Base-by-base conservation (phyloP, 1,140 invertebrate genomes). In the Polypedilum pembai region DNA sequence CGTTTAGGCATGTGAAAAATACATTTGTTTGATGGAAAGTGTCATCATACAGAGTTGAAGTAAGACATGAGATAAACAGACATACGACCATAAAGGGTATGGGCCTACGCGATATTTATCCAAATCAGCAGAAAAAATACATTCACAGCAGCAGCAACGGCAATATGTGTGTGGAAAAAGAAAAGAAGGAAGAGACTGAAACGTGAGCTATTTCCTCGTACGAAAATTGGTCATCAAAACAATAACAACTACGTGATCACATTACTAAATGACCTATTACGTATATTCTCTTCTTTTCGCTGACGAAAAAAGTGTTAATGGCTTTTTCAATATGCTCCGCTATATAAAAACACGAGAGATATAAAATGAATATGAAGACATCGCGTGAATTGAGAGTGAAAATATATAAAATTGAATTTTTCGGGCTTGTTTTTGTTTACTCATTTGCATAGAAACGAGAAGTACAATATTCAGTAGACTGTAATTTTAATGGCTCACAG, bases 211-310 rank as follows among this genome's bases (percentile, higher is more conserved):
- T 56, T 56, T 56, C 45, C 12, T 56, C 45, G 45, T 56, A 56
- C 45, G 45, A 56, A 56, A 56, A 56, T 56, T 56, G 45, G 45
- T 56, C 45, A 56, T 56, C 45, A 56, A 56, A 56, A 56, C 45
- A 56, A 56, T 56, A 56, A 56, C 45, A 56, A 56, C 45, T 56
- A 56, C 45, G 45, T 56, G 45, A 56, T 56, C 45, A 56, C 45
- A 56, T 56, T 56, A 56, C 45, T 4, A 56, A 56, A 56, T 56
- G 45, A 56, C 45, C 45, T 56, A 56, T 56, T 56, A 56, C 45
- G 45, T 12, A n/a, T 56, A 56, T 56, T 5, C 24, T 33, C 24
- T 33, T 33, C 24, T 33, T 33, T 5, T 33, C 5, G 24, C 24
- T 33, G 24, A 5, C 24, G 45, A n/a, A n/a, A 56, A 56, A 56